A percentile compares a stretch with the other conserved stretches of the same genome.
These are phyloP conservation scores for Urosaurus nigricauda DNA, from an alignment of 2,797 vertebrate genomes.

Conservation along the genomic window DNA sequence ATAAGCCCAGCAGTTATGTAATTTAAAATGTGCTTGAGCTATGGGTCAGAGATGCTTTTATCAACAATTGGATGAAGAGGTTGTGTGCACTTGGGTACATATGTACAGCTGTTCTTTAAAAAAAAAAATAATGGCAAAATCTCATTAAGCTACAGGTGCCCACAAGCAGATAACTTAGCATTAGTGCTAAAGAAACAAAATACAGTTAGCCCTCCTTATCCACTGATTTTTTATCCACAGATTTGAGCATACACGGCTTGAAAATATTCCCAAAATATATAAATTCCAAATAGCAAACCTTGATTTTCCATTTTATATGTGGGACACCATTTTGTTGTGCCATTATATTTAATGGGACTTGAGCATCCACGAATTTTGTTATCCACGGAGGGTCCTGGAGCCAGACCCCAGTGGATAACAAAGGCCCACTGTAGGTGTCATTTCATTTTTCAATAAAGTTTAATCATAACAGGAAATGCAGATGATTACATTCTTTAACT, in stretches of 20 bases:
- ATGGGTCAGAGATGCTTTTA: conserved; percentile 87
- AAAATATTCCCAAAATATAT: no score
- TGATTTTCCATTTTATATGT: no score
- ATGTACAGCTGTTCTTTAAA: conserved; percentile 77
- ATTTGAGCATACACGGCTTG: no score
- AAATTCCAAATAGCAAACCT: no score
- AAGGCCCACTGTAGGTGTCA: no score
- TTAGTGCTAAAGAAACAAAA: conserved; percentile 79
- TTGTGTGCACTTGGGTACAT: conserved; percentile 79
- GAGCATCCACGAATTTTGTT: no score
- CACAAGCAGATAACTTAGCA: conserved; percentile 76
- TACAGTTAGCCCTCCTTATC: no score
- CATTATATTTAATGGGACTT: no score
- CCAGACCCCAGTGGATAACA: no score
- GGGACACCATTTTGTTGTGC: no score
- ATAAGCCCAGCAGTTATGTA: conserved; percentile 75
- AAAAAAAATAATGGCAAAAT: conserved; percentile 82
- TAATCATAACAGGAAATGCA: conserved; percentile 78
- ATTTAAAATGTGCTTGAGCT: conserved; percentile 65
- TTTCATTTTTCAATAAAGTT: conserved; percentile 80
- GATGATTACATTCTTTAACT: conserved; percentile 76
- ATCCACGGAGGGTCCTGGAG: no score
- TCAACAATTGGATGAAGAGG: conserved; percentile 79
- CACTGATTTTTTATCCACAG: no score
- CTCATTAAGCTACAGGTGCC: conserved; percentile 85